phyloP scores from a whole-genome alignment of 2,113 vertebrate species.

The Thinocorus orbignyianus region DNA sequence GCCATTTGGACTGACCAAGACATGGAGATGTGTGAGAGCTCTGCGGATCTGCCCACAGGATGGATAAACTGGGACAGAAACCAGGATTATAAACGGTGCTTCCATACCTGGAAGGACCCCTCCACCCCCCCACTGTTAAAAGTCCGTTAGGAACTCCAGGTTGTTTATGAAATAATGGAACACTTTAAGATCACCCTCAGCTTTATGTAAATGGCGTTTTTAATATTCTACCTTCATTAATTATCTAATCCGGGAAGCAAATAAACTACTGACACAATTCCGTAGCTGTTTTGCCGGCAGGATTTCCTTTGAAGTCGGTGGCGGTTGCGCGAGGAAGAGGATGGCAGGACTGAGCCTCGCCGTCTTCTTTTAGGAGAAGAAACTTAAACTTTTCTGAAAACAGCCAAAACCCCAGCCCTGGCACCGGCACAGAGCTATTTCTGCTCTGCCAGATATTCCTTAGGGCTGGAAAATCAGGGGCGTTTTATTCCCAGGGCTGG shows the following conservation, averaged over 20 bases:
- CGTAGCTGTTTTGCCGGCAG: constrained; percentile 42
- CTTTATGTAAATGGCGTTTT: constrained; percentile 36
- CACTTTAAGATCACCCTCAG: constrained; percentile 9
- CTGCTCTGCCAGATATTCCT: background rate
- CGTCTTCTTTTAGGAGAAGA: background rate
- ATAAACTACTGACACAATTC: constrained; percentile 56
- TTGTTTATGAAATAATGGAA: constrained; percentile 23
- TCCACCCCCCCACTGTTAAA: background rate
- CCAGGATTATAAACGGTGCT: background rate
- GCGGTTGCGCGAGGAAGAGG: background rate
- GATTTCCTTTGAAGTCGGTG: constrained; percentile 45
- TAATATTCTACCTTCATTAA: constrained; percentile 49
- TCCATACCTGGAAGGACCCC: background rate
- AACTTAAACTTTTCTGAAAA: background rate
- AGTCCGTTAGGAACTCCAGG: background rate
- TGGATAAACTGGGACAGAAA: constrained; percentile 1
- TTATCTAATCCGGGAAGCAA: constrained; percentile 49
- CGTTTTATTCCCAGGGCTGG: rapidly evolving
- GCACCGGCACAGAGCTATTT: background rate
- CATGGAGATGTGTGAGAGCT: background rate
- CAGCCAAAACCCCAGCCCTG: background rate
- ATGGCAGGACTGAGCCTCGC: background rate
- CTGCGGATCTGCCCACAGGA: background rate
- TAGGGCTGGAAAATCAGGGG: background rate
- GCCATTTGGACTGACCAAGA: rapidly evolving